A percentile compares a stretch with the other conserved stretches of the same genome.
phyloP scores from a whole-genome alignment of 2,113 vertebrate species.

The Stomatorhinus ivindoensis region DNA sequence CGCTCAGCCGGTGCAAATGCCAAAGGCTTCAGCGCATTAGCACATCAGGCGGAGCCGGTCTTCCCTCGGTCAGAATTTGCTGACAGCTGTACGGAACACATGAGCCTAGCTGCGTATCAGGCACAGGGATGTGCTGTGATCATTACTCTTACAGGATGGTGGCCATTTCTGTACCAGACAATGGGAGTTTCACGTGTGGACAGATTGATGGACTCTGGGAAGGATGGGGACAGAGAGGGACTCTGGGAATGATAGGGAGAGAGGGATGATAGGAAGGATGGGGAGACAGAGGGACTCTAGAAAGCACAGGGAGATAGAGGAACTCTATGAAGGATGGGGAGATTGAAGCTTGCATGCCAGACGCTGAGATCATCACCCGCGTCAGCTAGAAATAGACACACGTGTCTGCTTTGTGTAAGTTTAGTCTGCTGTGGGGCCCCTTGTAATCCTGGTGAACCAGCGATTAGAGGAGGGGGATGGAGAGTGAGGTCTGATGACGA shows the following conservation, averaged over 20 bases:
- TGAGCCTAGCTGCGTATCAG: too few relatives aligned
- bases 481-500: not conserved
- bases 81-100: not conserved
- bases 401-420: conserved; percentile 18
- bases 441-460: not conserved
- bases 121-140: not conserved
- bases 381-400: conserved; percentile 9
- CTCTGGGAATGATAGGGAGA: not conserved
- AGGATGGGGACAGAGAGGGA: not conserved
- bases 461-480: not conserved
- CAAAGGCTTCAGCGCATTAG: not conserved
- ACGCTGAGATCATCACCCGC: not conserved
- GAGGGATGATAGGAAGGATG: not conserved
- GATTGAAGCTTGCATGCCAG: not conserved
- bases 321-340: not conserved
- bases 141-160: not conserved
- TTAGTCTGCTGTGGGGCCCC: conserved; percentile 17
- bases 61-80: not conserved
- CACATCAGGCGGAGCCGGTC: not conserved
- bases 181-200: not conserved
- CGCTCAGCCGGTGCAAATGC: not conserved
- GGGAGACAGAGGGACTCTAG: not conserved
- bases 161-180: not conserved
- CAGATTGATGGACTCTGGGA: not conserved
- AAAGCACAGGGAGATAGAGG: not conserved